phyloP scores from a whole-genome alignment of 2,888 invertebrate genomes.

The Stictocephala bisonia region DNA sequence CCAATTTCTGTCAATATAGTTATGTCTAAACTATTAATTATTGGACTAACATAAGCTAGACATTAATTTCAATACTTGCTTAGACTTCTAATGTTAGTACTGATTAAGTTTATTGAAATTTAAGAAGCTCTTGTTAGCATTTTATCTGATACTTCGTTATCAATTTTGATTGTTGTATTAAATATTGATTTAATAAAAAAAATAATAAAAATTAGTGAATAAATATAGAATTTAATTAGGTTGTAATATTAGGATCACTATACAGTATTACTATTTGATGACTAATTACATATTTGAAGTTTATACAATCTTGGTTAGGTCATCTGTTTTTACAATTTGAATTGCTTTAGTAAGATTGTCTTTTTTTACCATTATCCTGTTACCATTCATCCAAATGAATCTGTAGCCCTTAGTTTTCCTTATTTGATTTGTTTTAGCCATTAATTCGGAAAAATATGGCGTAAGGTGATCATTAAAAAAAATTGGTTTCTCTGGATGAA shows the following conservation, averaged over 20 bases:
- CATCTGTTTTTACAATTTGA: neutral
- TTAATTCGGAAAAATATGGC: constrained; percentile 1
- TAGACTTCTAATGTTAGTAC: neutral
- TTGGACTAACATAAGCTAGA: neutral
- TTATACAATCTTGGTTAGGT: neutral
- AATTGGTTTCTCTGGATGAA: neutral
- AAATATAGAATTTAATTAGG: too few relatives aligned
- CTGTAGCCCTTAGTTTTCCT: neutral
- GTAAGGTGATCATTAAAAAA: constrained; percentile 17
- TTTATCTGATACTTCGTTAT: neutral
- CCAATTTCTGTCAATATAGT: neutral
- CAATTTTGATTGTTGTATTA: neutral
- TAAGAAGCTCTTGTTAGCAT: neutral
- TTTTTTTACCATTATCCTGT: constrained; percentile 8
- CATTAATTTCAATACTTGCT: neutral
- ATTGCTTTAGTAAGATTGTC: constrained; percentile 1
- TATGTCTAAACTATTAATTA: neutral
- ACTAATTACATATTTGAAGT: neutral
- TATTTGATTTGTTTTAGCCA: neutral
- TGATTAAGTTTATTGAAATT: neutral
- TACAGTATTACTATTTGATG: neutral
- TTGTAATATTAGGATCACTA: too few relatives aligned
- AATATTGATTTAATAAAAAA: too few relatives aligned
- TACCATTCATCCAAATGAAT: constrained; percentile 7
- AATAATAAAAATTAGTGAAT: too few relatives aligned